phyloP scores from a whole-genome alignment of 2,888 invertebrate species.

The Noctuana brunneofusca region DNA sequence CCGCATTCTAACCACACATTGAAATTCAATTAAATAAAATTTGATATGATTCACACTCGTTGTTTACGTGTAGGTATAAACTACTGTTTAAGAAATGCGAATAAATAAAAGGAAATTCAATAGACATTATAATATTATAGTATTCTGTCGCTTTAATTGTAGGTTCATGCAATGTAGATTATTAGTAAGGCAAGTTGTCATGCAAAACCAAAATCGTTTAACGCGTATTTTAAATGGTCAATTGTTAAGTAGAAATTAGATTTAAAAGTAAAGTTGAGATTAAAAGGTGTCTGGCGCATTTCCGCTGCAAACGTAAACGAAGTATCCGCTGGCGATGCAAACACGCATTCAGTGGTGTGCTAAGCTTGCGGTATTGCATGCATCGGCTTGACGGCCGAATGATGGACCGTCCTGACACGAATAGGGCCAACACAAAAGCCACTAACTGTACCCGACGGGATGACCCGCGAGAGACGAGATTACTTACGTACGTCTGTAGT shows the following conservation, averaged over 20 bases:
- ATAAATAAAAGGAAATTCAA: too few species aligned
- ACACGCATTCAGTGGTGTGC: not conserved
- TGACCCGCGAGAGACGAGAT: slow-evolving; percentile 62
- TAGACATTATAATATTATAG: too few species aligned
- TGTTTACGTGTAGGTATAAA: not conserved
- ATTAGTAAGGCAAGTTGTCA: not conserved
- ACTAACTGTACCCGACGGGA: slow-evolving; percentile 72
- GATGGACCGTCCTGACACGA: slow-evolving; percentile 68
- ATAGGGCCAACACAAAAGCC: slow-evolving; percentile 67
- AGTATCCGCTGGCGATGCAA: slow-evolving; percentile 5
- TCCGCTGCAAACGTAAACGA: slow-evolving; percentile 10
- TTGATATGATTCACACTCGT: not conserved
- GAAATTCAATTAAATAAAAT: not conserved
- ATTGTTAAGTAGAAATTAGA: slow-evolving; percentile 9
- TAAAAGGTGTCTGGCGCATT: slow-evolving; percentile 29
- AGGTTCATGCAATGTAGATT: slow-evolving; percentile 11
- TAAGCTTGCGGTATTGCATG: slow-evolving; percentile 58
- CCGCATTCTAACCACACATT: not conserved
- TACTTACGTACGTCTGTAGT: slow-evolving; percentile 53
- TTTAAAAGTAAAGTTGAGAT: slow-evolving; percentile 11
- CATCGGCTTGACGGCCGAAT: slow-evolving; percentile 44
- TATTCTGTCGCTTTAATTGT: not conserved
- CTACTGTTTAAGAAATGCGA: not conserved
- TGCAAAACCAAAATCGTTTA: not conserved
- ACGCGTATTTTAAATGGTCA: slow-evolving; percentile 7